Evolutionary conservation across 2,797 vertebrate species (phyloP).

Genomic region (Darevskia nairensis): DNA sequence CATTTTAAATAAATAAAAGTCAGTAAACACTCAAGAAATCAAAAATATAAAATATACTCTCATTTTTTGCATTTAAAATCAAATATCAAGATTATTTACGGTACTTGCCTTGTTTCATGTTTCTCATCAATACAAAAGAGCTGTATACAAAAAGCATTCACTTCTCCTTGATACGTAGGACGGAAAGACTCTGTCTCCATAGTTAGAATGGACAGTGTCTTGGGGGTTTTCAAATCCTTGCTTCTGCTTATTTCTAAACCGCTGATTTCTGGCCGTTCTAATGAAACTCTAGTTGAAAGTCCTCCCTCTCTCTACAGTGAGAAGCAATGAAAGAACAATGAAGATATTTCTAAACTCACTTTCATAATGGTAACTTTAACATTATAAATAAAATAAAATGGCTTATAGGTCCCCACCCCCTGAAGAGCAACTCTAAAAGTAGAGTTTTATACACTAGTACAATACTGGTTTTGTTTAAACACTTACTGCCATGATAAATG

Average conservation of each 20-base stretch:
- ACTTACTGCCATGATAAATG: neutral
- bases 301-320: conserved; percentile 44
- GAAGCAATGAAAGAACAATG: conserved; percentile 22
- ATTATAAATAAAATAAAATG: neutral
- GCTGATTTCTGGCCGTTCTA: neutral
- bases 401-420: neutral
- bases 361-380: neutral
- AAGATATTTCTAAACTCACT: neutral
- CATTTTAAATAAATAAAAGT: neutral
- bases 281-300: rapidly evolving
- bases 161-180: conserved; percentile 63
- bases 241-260: neutral
- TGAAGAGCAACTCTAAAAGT: neutral
- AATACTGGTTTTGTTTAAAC: neutral
- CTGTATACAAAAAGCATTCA: conserved; percentile 84
- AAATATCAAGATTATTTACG: neutral
- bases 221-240: conserved; percentile 24
- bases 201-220: neutral
- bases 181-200: conserved; percentile 43
- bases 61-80: neutral
- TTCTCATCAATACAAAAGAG: conserved; percentile 86
- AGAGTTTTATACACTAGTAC: neutral
- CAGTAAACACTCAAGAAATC: neutral
- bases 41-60: neutral
- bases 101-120: conserved; percentile 84